Conservation (phyloP, 2,113 vertebrate genomes). For the Fregata magnificens region DNA sequence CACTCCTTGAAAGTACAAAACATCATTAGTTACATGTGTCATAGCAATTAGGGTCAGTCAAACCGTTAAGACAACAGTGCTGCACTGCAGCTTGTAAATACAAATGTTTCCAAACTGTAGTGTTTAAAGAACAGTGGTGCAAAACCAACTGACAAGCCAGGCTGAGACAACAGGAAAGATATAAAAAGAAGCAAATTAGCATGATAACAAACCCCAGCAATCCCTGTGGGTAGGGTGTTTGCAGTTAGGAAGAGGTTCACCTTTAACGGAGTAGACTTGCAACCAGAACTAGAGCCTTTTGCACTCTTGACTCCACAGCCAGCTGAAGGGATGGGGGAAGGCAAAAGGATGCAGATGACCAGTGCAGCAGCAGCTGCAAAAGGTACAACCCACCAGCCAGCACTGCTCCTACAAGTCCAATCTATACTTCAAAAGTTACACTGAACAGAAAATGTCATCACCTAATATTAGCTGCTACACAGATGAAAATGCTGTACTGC, state of each 20-base stretch:
- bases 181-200: background rate
- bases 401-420: background rate
- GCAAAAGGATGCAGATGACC: background rate
- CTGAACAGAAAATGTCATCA: background rate
- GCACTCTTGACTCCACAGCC: fast-evolving
- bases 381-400: background rate
- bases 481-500: background rate
- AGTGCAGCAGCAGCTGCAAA: background rate
- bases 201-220: background rate
- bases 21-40: background rate
- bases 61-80: background rate
- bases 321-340: background rate
- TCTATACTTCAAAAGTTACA: background rate
- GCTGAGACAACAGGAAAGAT: background rate
- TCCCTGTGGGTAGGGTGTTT: background rate
- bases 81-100: background rate
- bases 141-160: background rate
- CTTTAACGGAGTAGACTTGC: background rate
- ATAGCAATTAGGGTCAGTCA: background rate
- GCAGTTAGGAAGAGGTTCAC: background rate
- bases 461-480: background rate
- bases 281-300: background rate
- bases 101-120: background rate
- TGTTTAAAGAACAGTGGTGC: background rate
- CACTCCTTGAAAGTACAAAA: background rate